phyloP scores from a whole-genome alignment of 1,140 invertebrate genomes.

The Schlechtendalia chinensis region DNA sequence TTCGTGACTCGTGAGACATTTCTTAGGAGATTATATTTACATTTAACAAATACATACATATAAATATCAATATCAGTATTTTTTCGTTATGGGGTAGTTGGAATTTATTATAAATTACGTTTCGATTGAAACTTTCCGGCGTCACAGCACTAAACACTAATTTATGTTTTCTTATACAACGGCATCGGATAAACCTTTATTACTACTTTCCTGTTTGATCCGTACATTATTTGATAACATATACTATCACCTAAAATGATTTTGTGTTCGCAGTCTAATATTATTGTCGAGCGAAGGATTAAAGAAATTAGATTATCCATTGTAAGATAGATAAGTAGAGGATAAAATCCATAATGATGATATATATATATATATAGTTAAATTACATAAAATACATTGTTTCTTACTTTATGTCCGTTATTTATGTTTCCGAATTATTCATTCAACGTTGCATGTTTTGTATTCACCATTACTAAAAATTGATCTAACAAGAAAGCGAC shows the following conservation, averaged over 20 bases:
- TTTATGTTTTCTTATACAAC: not conserved
- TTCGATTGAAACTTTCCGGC: not conserved
- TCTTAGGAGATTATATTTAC: not conserved
- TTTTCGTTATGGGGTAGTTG: not conserved
- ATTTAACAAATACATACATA: too few species aligned
- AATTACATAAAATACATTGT: not conserved
- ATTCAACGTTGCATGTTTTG: not conserved
- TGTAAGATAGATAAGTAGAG: too few species aligned
- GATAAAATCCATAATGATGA: not conserved
- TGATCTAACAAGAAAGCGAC: not conserved
- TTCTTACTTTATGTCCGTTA: not conserved
- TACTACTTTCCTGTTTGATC: not conserved
- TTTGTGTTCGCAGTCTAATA: not conserved
- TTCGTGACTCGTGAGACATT: not conserved
- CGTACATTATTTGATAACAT: not conserved
- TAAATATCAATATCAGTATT: not conserved
- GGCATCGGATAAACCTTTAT: not conserved
- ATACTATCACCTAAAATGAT: not conserved
- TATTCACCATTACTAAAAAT: not conserved
- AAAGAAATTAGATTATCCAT: not conserved
- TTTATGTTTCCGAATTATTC: not conserved
- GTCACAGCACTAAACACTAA: not conserved
- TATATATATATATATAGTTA: not conserved
- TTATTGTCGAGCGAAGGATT: not conserved
- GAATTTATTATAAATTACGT: constrained; percentile 1